Evolutionary conservation across 1,140 invertebrate species (phyloP).

Genomic region (Arion vulgaris): DNA sequence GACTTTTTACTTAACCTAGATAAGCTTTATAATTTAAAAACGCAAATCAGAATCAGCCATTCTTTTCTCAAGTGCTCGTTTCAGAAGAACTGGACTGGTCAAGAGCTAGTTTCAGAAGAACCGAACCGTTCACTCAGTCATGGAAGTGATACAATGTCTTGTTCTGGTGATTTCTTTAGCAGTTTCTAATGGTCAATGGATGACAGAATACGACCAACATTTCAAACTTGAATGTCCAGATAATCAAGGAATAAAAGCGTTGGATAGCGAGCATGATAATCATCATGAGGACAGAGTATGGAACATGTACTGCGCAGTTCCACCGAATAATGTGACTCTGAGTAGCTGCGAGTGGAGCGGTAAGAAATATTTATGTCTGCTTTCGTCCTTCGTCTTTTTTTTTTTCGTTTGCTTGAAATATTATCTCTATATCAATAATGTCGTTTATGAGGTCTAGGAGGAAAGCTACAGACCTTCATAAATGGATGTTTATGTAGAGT

Average conservation of each 20-base stretch:
- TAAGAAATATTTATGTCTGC: neutral
- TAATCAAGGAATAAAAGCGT: conserved; percentile 5
- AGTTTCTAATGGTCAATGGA: neutral
- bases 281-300: conserved; percentile 41
- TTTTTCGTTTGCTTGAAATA: too few relatives aligned
- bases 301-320: conserved; percentile 31
- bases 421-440: too few relatives aligned
- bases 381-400: too few relatives aligned
- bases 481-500: too few relatives aligned
- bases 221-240: conserved; percentile 27
- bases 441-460: too few relatives aligned
- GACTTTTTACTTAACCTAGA: too few relatives aligned
- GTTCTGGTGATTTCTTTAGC: neutral
- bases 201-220: conserved; percentile 41
- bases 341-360: conserved; percentile 35
- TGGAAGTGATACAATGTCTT: neutral
- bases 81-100: too few relatives aligned
- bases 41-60: too few relatives aligned
- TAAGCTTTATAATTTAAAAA: too few relatives aligned
- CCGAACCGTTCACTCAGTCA: neutral
- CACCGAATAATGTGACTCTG: neutral
- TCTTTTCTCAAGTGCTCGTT: too few relatives aligned
- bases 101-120: too few relatives aligned
- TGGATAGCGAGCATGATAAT: conserved; percentile 42
- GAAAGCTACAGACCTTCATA: too few relatives aligned